Percentiles rank a stretch among this genome's conserved stretches.
These are phyloP conservation scores for Parus major DNA, from an alignment of 2,113 vertebrate species.

Conservation along the genomic window DNA sequence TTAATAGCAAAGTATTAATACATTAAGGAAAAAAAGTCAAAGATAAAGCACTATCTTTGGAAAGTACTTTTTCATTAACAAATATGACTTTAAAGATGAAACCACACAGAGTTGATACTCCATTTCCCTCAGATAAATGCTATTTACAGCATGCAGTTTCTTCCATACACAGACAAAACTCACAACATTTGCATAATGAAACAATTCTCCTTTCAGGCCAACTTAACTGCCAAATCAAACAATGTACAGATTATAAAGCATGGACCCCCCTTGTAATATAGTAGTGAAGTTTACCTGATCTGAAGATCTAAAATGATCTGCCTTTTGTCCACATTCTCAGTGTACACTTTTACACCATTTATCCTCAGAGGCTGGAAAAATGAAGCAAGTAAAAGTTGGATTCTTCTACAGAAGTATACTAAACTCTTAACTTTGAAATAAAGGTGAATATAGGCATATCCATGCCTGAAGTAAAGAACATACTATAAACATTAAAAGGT, in stretches of 20 bases:
- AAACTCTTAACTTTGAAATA: background rate
- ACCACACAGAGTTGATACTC: background rate
- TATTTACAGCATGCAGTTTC: background rate
- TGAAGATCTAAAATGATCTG: conserved; percentile 98
- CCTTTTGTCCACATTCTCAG: conserved; percentile 96
- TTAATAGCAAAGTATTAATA: background rate
- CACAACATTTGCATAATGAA: background rate
- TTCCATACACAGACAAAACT: background rate
- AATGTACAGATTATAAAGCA: background rate
- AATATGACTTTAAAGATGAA: background rate
- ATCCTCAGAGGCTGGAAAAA: conserved; percentile 88
- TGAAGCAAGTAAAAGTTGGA: background rate
- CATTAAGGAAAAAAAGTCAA: background rate
- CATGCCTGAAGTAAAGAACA: background rate
- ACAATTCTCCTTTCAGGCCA: background rate
- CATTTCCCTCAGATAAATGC: background rate
- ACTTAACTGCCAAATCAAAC: background rate
- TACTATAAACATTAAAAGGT: background rate
- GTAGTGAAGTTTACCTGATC: conserved; percentile 84
- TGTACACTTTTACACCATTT: conserved; percentile 96
- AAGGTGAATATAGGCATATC: background rate
- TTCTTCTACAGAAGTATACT: background rate
- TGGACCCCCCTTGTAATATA: fast-evolving
- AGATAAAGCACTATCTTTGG: background rate
- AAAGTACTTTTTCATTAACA: background rate